Conservation (phyloP, 1,140 invertebrate species). For the Mactra quadrangularis region DNA sequence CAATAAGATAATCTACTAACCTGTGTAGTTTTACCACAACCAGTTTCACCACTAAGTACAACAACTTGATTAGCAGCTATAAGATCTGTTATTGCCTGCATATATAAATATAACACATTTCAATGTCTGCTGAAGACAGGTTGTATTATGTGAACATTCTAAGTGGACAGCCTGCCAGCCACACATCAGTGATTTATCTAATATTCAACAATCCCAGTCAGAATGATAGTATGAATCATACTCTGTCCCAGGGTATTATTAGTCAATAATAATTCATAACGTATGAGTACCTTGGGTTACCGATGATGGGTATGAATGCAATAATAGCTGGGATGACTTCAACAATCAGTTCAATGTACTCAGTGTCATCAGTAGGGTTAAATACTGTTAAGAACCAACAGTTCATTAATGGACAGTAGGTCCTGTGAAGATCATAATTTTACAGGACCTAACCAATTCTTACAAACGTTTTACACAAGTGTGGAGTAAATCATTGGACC, state of each 20-base stretch:
- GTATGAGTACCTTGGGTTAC: no score
- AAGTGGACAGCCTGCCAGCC: neutral
- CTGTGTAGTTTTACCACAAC: conserved; percentile 84
- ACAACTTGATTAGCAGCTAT: conserved; percentile 78
- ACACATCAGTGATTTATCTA: neutral
- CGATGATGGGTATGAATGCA: no score
- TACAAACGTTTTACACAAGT: no score
- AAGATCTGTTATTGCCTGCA: conserved; percentile 77
- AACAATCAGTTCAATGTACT: no score
- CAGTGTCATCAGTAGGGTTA: no score
- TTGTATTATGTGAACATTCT: neutral
- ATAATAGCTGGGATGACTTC: no score
- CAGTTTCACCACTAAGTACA: conserved; percentile 83
- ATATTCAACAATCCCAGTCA: neutral
- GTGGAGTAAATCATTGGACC: no score
- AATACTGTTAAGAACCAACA: no score
- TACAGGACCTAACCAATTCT: no score
- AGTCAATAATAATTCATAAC: neutral
- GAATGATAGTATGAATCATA: neutral
- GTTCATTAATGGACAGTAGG: no score
- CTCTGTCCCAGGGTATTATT: neutral
- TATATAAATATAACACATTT: conserved; percentile 18
- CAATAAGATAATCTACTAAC: no score
- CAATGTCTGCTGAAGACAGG: neutral
- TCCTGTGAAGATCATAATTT: no score